Conservation (phyloP, 92 coral and sea anemone genomes). For the Epizoanthus stellaris region DNA sequence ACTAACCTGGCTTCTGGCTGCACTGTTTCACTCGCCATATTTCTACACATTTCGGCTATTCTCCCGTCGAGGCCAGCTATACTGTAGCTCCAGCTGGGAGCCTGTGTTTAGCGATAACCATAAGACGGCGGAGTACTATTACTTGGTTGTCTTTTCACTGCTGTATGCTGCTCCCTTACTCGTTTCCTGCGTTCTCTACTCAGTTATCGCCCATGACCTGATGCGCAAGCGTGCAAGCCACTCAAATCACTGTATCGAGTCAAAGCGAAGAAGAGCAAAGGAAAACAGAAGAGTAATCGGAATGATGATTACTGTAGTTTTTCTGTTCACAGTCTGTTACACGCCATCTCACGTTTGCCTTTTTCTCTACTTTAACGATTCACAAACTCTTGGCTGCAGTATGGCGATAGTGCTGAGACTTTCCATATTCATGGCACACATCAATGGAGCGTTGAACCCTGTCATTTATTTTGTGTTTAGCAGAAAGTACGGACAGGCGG, state of each 20-base stretch:
- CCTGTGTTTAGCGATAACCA: constrained; percentile 3
- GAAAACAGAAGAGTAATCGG: constrained; percentile 34
- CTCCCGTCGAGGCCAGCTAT: background rate
- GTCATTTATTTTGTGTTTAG: constrained; percentile 26
- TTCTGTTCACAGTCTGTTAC: constrained; percentile 17
- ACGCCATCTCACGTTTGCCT: constrained; percentile 21
- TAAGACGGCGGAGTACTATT: constrained; percentile 12
- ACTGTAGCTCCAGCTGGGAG: constrained; percentile 10
- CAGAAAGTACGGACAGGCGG: constrained; percentile 19
- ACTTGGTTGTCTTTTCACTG: background rate
- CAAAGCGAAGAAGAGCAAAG: background rate
- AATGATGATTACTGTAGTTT: constrained; percentile 24
- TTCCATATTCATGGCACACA: constrained; percentile 27
- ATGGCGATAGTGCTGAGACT: background rate
- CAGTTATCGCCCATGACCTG: constrained; percentile 15
- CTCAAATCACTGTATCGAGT: background rate
- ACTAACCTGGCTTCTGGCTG: constrained; percentile 13
- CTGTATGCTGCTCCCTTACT: constrained; percentile 14
- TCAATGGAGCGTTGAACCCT: constrained; percentile 34
- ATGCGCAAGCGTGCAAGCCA: constrained; percentile 9
- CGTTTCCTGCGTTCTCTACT: background rate
- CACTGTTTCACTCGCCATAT: constrained; percentile 17
- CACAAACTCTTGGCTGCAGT: constrained; percentile 1
- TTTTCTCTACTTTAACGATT: background rate
- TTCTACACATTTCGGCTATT: constrained; percentile 22